Percentiles rank a stretch among this genome's conserved stretches.
Conservation (phyloP, 2,797 vertebrate species). For the Sebastes jordani region DNA sequence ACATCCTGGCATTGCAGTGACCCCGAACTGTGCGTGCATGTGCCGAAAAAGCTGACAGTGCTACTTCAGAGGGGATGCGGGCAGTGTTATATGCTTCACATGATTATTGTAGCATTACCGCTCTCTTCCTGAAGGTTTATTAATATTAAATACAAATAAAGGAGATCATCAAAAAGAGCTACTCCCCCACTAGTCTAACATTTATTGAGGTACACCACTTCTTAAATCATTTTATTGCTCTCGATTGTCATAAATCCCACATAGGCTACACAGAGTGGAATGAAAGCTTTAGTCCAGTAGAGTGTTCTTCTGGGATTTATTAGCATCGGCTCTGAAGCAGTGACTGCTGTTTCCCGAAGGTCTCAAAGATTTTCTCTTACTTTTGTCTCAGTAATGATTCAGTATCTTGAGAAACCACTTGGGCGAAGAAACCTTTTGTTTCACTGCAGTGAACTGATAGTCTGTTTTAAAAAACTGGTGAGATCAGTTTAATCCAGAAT, state of each 20-base stretch:
- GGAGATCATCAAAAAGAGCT: background rate
- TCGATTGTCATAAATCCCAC: background rate
- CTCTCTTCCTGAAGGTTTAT: background rate
- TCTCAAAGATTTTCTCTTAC: slow-evolving; percentile 17
- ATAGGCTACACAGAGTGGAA: background rate
- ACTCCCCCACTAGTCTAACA: background rate
- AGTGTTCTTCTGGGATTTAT: slow-evolving; percentile 18
- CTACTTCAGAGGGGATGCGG: background rate
- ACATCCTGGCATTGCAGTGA: slow-evolving; percentile 18
- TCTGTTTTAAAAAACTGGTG: background rate
- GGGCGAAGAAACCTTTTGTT: background rate
- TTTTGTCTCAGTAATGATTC: slow-evolving; percentile 31
- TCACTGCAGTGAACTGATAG: background rate
- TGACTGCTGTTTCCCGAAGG: background rate
- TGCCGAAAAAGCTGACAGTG: slow-evolving; percentile 10
- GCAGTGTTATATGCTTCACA: background rate
- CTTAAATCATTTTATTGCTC: background rate
- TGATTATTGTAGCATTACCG: background rate
- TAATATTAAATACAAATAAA: background rate
- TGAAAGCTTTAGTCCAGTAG: slow-evolving; percentile 1
- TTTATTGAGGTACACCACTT: background rate
- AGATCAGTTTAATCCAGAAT: background rate
- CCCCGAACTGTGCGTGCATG: background rate
- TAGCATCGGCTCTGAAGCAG: background rate
- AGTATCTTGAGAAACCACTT: slow-evolving; percentile 10